A percentile compares a stretch with the other conserved stretches of the same genome.
Evolutionary conservation across 2,113 vertebrate genomes (phyloP).

Genomic region (Apodemus speciosus): DNA sequence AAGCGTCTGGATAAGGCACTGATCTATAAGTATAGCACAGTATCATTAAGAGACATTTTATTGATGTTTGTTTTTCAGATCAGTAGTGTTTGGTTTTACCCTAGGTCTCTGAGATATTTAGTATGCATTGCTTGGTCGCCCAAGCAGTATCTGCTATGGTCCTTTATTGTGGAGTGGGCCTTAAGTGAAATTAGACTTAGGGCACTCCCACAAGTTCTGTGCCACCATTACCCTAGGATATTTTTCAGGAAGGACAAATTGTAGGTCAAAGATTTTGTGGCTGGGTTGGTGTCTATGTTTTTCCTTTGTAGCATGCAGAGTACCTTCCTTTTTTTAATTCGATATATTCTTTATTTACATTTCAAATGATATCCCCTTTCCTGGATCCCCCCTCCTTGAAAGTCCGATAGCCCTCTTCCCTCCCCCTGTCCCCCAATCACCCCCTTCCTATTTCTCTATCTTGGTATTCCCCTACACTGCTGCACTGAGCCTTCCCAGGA

Average conservation of each 20-base stretch:
- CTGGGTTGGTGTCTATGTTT: neutral
- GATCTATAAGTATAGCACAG: neutral
- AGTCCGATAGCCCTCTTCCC: too few species aligned
- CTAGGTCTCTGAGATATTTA: neutral
- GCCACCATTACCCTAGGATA: neutral
- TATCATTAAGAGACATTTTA: neutral
- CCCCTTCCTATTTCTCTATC: too few species aligned
- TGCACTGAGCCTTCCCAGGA: too few species aligned
- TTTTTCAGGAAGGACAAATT: neutral
- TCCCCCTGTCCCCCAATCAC: too few species aligned
- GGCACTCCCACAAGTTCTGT: neutral
- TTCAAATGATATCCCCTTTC: too few species aligned
- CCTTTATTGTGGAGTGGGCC: neutral
- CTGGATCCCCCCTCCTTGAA: too few species aligned
- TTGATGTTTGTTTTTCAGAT: neutral
- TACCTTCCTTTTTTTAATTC: neutral
- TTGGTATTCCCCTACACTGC: too few species aligned
- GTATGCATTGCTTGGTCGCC: neutral
- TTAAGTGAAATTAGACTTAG: neutral
- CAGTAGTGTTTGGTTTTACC: neutral
- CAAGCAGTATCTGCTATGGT: neutral
- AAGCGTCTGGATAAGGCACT: neutral
- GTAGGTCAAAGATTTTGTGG: neutral
- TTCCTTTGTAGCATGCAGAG: neutral
- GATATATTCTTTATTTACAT: too few species aligned